These are phyloP conservation scores for Nerophis lumbriciformis DNA, from an alignment of 2,113 vertebrate species.

Conservation along the genomic window DNA sequence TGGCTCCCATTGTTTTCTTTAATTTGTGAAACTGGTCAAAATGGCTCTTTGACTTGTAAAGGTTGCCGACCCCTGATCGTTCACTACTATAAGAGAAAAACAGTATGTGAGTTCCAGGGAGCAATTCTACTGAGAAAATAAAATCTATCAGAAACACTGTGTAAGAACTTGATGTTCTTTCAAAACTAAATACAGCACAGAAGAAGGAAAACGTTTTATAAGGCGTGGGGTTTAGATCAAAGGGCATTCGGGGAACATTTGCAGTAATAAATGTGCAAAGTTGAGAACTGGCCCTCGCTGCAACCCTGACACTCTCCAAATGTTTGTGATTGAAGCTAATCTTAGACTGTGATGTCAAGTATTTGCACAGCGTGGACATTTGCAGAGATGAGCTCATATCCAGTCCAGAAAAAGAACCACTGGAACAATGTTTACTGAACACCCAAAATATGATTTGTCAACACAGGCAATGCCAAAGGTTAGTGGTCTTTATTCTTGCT, in stretches of 20 bases:
- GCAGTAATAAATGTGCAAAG: conserved; percentile 28
- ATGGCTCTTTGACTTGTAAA: too few relatives aligned
- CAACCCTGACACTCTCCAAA: conserved; percentile 27
- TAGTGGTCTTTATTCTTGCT: conserved; percentile 27
- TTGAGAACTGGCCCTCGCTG: conserved; percentile 22
- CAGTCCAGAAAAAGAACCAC: conserved; percentile 58
- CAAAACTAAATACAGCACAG: conserved; percentile 46
- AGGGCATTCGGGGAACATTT: conserved; percentile 22
- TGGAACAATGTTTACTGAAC: conserved; percentile 32
- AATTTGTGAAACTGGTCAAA: too few relatives aligned
- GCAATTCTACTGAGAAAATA: conserved; percentile 40
- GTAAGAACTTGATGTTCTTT: conserved; percentile 43
- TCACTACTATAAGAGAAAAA: not conserved
- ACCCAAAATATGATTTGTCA: conserved; percentile 43
- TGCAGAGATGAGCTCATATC: conserved; percentile 68
- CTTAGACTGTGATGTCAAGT: conserved; percentile 35
- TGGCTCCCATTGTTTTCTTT: too few relatives aligned
- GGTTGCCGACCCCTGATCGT: too few relatives aligned
- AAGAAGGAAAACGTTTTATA: conserved; percentile 34
- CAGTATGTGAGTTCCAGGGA: conserved; percentile 29
- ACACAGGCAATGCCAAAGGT: conserved; percentile 26
- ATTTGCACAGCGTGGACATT: conserved; percentile 41
- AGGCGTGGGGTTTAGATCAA: conserved; percentile 34
- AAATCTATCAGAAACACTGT: conserved; percentile 46
- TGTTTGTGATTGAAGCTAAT: conserved; percentile 40